These are phyloP conservation scores for Pempheris klunzingeri DNA, from an alignment of 2,797 vertebrate genomes.

Conservation along the genomic window DNA sequence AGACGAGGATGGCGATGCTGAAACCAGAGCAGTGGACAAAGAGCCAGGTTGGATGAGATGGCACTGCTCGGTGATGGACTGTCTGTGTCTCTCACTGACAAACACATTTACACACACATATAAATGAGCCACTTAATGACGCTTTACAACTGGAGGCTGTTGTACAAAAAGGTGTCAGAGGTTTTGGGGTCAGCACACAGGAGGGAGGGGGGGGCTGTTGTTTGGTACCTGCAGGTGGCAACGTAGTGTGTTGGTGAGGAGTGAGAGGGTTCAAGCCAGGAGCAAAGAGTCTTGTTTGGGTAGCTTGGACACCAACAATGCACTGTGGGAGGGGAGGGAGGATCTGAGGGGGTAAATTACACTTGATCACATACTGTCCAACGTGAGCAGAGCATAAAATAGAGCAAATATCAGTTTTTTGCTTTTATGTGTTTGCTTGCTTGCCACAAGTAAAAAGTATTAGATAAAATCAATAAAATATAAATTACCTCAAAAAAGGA, in stretches of 20 bases:
- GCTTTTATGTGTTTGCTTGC: neutral
- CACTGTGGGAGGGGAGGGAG: conserved; percentile 65
- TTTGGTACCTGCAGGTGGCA: conserved; percentile 80
- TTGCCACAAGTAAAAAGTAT: neutral
- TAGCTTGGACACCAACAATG: conserved; percentile 80
- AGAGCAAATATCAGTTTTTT: neutral
- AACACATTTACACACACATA: conserved; percentile 32
- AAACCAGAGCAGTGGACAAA: conserved; percentile 5
- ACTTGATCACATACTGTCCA: neutral
- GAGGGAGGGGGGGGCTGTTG: neutral
- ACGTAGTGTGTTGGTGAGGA: conserved; percentile 67
- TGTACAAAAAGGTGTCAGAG: neutral
- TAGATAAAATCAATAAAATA: neutral
- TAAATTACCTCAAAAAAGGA: neutral
- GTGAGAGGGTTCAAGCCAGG: conserved; percentile 72
- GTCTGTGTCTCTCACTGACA: conserved; percentile 65
- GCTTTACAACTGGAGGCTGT: neutral
- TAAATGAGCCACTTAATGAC: neutral
- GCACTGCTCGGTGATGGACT: conserved; percentile 32
- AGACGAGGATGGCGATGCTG: conserved; percentile 30
- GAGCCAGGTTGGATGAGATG: conserved; percentile 52
- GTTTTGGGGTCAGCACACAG: conserved; percentile 1
- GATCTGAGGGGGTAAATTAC: conserved; percentile 50
- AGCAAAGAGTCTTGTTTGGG: conserved; percentile 78
- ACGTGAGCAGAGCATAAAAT: neutral